Evolutionary conservation across 2,888 invertebrate species (phyloP).

Genomic region (Pseudolycoriella hygida): DNA sequence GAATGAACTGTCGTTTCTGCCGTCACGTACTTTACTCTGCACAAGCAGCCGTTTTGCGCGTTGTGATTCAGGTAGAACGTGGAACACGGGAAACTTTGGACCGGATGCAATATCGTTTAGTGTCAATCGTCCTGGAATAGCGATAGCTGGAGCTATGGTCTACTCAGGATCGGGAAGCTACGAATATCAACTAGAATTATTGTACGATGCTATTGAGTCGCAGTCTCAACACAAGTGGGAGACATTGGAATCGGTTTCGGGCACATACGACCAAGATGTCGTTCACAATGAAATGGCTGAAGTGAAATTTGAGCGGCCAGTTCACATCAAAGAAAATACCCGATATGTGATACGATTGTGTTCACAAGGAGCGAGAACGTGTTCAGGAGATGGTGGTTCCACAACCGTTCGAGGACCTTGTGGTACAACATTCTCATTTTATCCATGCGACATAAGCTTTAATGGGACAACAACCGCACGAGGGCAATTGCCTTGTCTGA

Average conservation of each 20-base stretch:
- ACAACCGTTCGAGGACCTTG: conserved; percentile 81
- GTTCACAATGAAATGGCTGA: conserved; percentile 78
- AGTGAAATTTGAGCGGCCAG: conserved; percentile 76
- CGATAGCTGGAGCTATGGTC: conserved; percentile 75
- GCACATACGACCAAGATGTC: conserved; percentile 68
- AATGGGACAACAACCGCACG: conserved; percentile 92
- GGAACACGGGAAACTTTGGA: conserved; percentile 95
- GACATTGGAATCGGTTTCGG: conserved; percentile 66
- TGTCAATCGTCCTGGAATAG: conserved; percentile 77
- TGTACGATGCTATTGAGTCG: conserved; percentile 50
- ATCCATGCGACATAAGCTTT: conserved; percentile 80
- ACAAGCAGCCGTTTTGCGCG: conserved; percentile 84
- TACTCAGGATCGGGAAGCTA: conserved; percentile 80
- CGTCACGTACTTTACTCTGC: conserved; percentile 58
- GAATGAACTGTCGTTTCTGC: conserved; percentile 26
- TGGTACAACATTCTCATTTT: conserved; percentile 78
- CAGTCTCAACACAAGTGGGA: conserved; percentile 60
- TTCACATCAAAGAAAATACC: conserved; percentile 71
- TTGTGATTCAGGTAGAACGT: conserved; percentile 73
- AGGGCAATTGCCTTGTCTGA: conserved; percentile 85
- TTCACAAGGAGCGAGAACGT: conserved; percentile 81
- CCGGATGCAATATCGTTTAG: conserved; percentile 92
- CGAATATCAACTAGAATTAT: conserved; percentile 78
- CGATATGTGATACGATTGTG: conserved; percentile 79
- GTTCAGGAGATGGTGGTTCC: conserved; percentile 86